Evolutionary conservation across 2,113 vertebrate genomes (phyloP).

Genomic region (Larimichthys crocea): DNA sequence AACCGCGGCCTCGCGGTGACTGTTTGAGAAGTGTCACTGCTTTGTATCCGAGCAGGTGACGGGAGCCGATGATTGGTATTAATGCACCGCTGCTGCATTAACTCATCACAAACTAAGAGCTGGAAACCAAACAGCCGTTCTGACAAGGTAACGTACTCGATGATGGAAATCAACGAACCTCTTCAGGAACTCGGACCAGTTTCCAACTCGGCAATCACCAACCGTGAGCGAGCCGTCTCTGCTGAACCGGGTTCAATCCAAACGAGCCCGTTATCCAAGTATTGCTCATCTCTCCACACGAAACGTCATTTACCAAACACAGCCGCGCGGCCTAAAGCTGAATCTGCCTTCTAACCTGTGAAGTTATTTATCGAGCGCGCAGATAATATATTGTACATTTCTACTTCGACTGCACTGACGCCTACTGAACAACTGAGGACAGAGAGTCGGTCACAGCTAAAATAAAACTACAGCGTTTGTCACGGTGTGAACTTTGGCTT

Average conservation of each 20-base stretch:
- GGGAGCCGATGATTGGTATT: too few relatives aligned
- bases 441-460: background rate
- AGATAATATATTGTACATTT: background rate
- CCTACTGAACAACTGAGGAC: background rate
- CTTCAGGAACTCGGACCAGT: background rate
- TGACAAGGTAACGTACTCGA: background rate
- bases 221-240: background rate
- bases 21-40: background rate
- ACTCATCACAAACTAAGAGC: background rate
- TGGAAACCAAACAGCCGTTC: too few relatives aligned
- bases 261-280: background rate
- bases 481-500: conserved; percentile 3
- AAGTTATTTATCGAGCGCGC: background rate
- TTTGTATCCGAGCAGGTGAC: background rate
- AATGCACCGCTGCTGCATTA: background rate
- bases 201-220: background rate
- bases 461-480: conserved; percentile 2
- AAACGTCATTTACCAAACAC: background rate
- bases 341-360: background rate
- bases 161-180: background rate
- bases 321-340: conserved; percentile 1
- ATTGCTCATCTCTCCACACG: background rate
- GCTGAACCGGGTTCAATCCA: background rate
- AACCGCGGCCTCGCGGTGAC: background rate
- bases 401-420: background rate